Conservation (phyloP, 2,113 vertebrate genomes). For the Petrocephalus zakoni region DNA sequence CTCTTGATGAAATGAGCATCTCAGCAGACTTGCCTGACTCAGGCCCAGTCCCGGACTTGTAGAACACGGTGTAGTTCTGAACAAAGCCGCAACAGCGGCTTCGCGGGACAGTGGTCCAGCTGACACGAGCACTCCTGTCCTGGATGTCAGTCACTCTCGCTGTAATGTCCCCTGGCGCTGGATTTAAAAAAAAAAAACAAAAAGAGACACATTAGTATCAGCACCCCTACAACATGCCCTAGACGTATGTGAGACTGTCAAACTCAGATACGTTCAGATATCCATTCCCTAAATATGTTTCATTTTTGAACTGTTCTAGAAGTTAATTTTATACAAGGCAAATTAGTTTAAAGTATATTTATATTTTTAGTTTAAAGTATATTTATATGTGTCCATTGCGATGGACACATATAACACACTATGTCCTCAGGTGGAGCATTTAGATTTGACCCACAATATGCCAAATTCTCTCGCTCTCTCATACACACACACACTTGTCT, state of each 20-base stretch:
- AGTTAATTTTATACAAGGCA: neutral
- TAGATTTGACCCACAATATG: neutral
- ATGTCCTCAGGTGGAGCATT: neutral
- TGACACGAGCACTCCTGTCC: conserved; percentile 20
- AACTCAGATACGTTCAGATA: too few species aligned
- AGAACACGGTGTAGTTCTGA: conserved; percentile 35
- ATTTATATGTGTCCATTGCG: neutral
- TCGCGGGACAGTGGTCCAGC: conserved; percentile 12
- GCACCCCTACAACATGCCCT: neutral
- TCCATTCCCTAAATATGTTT: neutral
- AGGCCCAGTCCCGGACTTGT: neutral
- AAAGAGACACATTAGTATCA: neutral
- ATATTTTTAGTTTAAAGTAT: neutral
- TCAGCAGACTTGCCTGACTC: neutral
- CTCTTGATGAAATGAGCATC: neutral
- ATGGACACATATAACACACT: neutral
- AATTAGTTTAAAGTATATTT: neutral
- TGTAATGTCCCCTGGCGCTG: conserved; percentile 18
- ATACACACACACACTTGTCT: neutral
- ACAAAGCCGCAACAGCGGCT: conserved; percentile 28
- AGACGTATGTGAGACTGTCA: neutral
- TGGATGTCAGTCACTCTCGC: neutral
- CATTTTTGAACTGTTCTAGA: neutral
- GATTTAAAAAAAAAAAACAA: neutral
- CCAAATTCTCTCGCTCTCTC: neutral